These are phyloP conservation scores for Stichopus chloronotus DNA, from an alignment of 35 echinoderm and acorn worm species.

Conservation along the genomic window DNA sequence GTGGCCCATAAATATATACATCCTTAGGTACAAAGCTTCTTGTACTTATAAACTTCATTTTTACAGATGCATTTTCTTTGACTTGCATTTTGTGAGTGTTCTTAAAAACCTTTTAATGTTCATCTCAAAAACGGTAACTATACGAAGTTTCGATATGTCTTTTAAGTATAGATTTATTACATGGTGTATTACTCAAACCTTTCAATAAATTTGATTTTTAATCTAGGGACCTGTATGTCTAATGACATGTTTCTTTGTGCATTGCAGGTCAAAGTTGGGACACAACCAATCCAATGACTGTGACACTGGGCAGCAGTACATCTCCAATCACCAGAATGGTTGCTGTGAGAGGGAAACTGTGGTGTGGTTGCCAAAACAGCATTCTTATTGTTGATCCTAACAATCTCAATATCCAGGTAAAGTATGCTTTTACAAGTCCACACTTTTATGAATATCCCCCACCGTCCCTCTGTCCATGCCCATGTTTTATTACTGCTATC, in stretches of 20 bases:
- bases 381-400: conserved; percentile 91
- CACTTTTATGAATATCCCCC: neutral
- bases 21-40: too few species aligned
- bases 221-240: too few species aligned
- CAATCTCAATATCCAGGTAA: conserved; percentile 90
- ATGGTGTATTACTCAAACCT: neutral
- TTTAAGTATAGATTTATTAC: too few species aligned
- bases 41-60: too few species aligned
- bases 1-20: too few species aligned
- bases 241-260: too few species aligned
- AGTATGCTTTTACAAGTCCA: neutral
- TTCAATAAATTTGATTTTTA: neutral
- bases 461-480: neutral
- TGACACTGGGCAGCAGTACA: conserved; percentile 93
- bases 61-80: too few species aligned
- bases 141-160: too few species aligned
- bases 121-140: too few species aligned
- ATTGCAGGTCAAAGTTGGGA: conserved; percentile 87
- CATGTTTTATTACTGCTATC: neutral
- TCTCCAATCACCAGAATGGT: conserved; percentile 97
- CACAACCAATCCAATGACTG: conserved; percentile 79
- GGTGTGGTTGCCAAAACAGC: conserved; percentile 98
- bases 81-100: too few species aligned
- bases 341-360: conserved; percentile 90
- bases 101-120: too few species aligned